Evolutionary conservation across 2,888 invertebrate species (phyloP), one percentile per base, ranked within the genome.

Genomic region (Taphrorychus bicolor): DNA sequence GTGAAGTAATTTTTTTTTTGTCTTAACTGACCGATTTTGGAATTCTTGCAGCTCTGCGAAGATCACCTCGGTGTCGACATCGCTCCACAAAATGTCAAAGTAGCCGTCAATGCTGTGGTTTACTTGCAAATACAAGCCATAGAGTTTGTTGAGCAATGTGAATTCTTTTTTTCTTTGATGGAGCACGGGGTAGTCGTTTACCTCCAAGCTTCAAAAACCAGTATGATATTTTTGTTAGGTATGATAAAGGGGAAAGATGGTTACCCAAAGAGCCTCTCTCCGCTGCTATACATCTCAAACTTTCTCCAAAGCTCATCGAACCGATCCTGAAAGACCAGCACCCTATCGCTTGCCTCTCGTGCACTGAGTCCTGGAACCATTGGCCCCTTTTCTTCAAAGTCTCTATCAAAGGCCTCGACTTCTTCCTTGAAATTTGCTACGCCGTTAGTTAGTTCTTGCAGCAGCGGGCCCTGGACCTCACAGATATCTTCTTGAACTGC

Each of bases 21-120:
- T n/a, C n/a, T 9, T 11, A 23, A 60, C 42, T 5, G 14, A 91
- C 90, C 89, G 90, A 73, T 90, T 84, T 82, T 95, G 94, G 79
- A 95, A 96, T 52, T 96, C 95, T 9, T 86, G 83, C 58, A 96
- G 82, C 78, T 95, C 94, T 0, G 86, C 82, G 68, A 91, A 89
- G 70, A 96, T 95, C 61, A 86, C 85, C 76, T 94, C 92, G 73
- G 93, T 93, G 79, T 95, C 90, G 61, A 96, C 89, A 63, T 93
- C 92, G 4, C 83, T 82, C 95, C 95, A 97, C 0, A 91, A 86
- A 66, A 94, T 89, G 78, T 94, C 93, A 76, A 88, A 93, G 79
- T 95, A 96, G 0, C 92, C 91, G 76, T 93, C 91, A 60, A 96
- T 92, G 2, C 92, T 91, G 75, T 91, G 90, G 84, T 94, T 91